Conservation (phyloP, 2,113 vertebrate species). For the Ranitomeya variabilis region DNA sequence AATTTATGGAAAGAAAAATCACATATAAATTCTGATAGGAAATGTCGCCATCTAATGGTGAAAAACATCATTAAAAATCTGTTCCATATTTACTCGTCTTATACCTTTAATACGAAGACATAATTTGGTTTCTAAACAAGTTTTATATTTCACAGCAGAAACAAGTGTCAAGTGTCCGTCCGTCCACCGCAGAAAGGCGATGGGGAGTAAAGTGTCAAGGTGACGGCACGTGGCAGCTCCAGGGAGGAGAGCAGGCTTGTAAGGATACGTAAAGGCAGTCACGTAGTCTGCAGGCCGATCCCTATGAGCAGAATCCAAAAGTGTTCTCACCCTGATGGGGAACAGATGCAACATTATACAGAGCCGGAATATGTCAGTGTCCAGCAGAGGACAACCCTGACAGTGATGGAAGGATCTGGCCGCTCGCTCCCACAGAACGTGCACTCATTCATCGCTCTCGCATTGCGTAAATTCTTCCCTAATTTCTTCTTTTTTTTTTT, state of each 20-base stretch:
- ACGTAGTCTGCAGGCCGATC: constrained; percentile 16
- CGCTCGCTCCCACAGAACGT: background rate
- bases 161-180: background rate
- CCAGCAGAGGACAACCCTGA: background rate
- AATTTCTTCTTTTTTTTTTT: background rate
- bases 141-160: too few species aligned
- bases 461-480: background rate
- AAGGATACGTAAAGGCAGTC: constrained; percentile 3
- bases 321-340: constrained; percentile 29
- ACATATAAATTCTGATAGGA: background rate
- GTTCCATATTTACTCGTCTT: background rate
- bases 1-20: background rate
- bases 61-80: background rate
- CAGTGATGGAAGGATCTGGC: background rate
- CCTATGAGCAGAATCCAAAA: constrained; percentile 4
- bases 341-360: constrained; percentile 50
- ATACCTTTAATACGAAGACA: background rate
- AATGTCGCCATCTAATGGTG: constrained; percentile 7
- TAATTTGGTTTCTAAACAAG: background rate
- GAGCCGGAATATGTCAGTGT: background rate
- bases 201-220: background rate
- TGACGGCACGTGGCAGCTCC: background rate
- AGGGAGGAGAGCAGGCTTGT: background rate
- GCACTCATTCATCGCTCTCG: background rate
- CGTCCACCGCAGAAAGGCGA: background rate